Percentiles rank a stretch among this genome's conserved stretches.
phyloP scores from a whole-genome alignment of 2,888 invertebrate genomes.

The Drosophila quinaria region DNA sequence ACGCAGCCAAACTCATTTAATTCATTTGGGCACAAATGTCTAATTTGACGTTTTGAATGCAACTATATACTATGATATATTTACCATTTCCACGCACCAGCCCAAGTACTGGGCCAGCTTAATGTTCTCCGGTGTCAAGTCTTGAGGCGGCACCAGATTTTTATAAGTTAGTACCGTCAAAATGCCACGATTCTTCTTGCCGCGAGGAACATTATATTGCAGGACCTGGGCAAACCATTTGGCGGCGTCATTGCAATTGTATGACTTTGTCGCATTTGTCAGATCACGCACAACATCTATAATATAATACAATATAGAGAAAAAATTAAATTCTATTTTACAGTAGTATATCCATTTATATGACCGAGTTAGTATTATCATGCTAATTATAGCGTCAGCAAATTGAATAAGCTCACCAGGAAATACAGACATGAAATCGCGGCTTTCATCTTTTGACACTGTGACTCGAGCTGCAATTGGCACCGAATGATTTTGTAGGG shows the following conservation, averaged over 20 bases:
- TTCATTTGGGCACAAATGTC: too few relatives aligned
- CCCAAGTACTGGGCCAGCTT: constrained; percentile 93
- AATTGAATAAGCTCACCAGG: constrained; percentile 86
- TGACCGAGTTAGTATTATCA: constrained; percentile 56
- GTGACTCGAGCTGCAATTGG: constrained; percentile 88
- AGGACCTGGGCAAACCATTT: constrained; percentile 93
- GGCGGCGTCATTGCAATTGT: constrained; percentile 92
- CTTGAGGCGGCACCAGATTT: constrained; percentile 89
- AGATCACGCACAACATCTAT: constrained; percentile 92
- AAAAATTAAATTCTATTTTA: neutral
- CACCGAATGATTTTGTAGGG: constrained; percentile 83
- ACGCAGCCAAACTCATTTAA: too few relatives aligned
- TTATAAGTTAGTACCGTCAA: constrained; percentile 91
- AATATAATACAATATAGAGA: neutral
- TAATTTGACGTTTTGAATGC: too few relatives aligned
- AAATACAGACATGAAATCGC: constrained; percentile 95
- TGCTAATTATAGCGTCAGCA: constrained; percentile 56
- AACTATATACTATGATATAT: too few relatives aligned
- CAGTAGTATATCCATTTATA: neutral
- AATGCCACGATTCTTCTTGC: constrained; percentile 94
- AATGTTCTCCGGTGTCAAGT: constrained; percentile 91
- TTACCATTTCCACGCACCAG: constrained; percentile 97
- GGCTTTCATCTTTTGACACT: constrained; percentile 92
- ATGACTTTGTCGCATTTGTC: constrained; percentile 91
- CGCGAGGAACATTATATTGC: constrained; percentile 96